Evolutionary conservation across 1,140 invertebrate species (phyloP), one percentile per base, ranked within the genome.

Genomic region (Diabrotica undecimpunctata): DNA sequence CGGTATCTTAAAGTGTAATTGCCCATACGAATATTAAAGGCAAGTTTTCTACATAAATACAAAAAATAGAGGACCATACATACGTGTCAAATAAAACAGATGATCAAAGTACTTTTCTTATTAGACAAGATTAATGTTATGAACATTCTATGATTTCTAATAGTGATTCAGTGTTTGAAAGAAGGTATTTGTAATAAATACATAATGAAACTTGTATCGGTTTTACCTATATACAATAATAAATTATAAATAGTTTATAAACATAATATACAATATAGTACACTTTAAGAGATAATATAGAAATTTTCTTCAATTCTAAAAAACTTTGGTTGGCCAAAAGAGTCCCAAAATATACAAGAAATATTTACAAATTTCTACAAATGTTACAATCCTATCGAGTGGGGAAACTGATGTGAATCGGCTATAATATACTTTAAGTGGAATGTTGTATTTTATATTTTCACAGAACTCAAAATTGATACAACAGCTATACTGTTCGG

Each of bases 291-390:
- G 41, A 46, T 46, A n/a, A 46, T 46, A 46, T 46, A 46, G n/a
- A 46, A 46, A 46, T 46, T 46, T 46, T 46, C n/a, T 46, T 46
- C 8, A n/a, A 46, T 46, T 46, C 41, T 46, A 46, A 4, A 46
- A 46, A 46, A 46, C n/a, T 46, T 46, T 46, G 41, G 41, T 46
- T 55, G 54, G 61, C 66, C 66, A 62, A 70, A 68, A 64, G 58
- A 62, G 66, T 70, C 55, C 66, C 65, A 59, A 70, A 66, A 65
- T 65, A 61, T 65, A 65, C 64, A 65, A 61, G 37, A 55, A 37
- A 39, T 65, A 65, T 65, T 65, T 65, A 65, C 64, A 65, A 13
- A n/a, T 61, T 61, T 66, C 58, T 63, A 53, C 64, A 55, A 25
- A 68, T 25, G 41, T 46, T 46, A 10, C n/a, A 46, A n/a, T 46